These are phyloP conservation scores for Leptodactylus fallax DNA, from an alignment of 2,797 vertebrate species.

Conservation along the genomic window DNA sequence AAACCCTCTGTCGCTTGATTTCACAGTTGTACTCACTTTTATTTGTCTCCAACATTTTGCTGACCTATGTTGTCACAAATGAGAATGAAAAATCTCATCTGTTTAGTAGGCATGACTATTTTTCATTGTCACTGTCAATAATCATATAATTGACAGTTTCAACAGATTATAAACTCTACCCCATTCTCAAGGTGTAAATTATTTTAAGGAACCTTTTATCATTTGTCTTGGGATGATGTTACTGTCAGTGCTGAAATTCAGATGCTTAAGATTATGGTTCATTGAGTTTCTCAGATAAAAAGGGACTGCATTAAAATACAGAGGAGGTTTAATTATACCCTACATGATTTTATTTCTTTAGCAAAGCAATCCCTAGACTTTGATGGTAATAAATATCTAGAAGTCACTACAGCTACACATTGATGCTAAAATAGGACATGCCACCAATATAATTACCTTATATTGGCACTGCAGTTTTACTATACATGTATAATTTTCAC, in stretches of 20 bases:
- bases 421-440: background rate
- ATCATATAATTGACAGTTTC: background rate
- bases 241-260: background rate
- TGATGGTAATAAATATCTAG: background rate
- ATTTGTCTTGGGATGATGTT: background rate
- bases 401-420: background rate
- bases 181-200: background rate
- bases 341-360: background rate
- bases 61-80: background rate
- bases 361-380: background rate
- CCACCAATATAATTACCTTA: conserved; percentile 5
- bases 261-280: background rate
- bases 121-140: background rate
- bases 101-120: background rate
- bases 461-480: background rate
- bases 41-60: background rate
- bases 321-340: background rate
- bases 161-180: background rate
- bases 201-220: background rate
- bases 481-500: background rate
- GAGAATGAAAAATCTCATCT: background rate
- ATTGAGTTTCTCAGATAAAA: background rate
- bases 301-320: background rate
- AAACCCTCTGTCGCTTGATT: background rate
- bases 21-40: background rate